These are phyloP conservation scores for Lottia scabra DNA, from an alignment of 2,888 invertebrate genomes.

Conservation along the genomic window DNA sequence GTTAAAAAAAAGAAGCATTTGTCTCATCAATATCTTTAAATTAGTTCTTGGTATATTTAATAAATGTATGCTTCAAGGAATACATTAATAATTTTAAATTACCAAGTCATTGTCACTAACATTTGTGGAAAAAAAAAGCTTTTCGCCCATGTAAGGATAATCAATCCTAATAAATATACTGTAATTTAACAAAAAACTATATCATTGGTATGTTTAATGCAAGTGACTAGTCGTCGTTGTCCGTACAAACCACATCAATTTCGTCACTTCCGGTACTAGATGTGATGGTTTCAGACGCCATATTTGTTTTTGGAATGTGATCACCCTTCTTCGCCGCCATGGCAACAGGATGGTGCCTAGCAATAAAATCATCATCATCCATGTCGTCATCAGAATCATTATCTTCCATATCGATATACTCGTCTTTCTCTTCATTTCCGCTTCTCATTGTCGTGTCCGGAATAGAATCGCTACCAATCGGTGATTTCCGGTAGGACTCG, in stretches of 20 bases:
- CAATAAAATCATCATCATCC: conserved; percentile 10
- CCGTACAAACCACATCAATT: not conserved
- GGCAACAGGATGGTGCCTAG: not conserved
- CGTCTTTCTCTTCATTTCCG: conserved; percentile 9
- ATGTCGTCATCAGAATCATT: conserved; percentile 14
- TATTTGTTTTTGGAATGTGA: not conserved
- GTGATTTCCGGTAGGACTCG: conserved; percentile 16
- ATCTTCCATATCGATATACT: conserved; percentile 5
- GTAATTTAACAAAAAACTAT: too few species aligned
- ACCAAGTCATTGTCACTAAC: too few species aligned
- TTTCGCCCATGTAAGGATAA: too few species aligned
- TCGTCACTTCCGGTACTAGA: not conserved
- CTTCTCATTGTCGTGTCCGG: conserved; percentile 28
- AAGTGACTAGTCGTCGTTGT: too few species aligned
- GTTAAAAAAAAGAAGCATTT: too few species aligned
- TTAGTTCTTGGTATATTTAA: too few species aligned
- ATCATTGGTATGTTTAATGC: too few species aligned
- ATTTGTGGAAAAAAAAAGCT: too few species aligned
- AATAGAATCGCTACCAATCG: conserved; percentile 10
- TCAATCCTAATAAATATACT: too few species aligned
- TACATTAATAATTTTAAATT: too few species aligned
- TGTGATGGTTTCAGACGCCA: not conserved
- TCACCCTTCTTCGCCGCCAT: not conserved
- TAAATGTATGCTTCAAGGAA: too few species aligned
- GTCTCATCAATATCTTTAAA: too few species aligned